Conservation (phyloP, 2,797 vertebrate genomes). For the Lagocephalus sceleratus region DNA sequence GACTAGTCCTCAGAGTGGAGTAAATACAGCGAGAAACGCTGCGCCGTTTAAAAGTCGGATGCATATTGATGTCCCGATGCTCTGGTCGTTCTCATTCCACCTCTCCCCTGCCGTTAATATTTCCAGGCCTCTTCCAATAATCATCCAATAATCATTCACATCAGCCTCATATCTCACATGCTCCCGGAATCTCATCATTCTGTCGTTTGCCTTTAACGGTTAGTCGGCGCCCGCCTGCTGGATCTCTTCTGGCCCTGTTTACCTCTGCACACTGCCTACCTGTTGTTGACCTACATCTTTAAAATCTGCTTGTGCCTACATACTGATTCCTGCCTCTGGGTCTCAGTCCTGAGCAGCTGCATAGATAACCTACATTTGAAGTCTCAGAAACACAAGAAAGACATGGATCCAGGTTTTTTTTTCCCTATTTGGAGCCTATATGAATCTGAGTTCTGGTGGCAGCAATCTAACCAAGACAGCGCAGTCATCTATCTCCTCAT, state of each 20-base stretch:
- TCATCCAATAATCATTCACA: conserved; percentile 8
- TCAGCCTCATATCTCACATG: neutral
- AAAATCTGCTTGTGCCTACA: conserved; percentile 29
- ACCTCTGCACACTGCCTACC: conserved; percentile 44
- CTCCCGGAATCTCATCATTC: neutral
- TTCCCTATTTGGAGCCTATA: neutral
- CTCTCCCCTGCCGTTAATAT: neutral
- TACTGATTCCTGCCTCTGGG: conserved; percentile 18
- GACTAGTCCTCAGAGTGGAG: neutral
- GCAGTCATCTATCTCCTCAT: conserved; percentile 3
- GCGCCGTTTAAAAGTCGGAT: conserved; percentile 1
- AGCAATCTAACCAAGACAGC: conserved; percentile 8
- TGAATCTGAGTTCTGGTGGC: conserved; percentile 1
- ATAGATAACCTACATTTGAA: conserved; percentile 19
- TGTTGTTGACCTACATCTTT: conserved; percentile 36
- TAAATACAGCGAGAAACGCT: conserved; percentile 1
- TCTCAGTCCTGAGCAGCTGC: conserved; percentile 21
- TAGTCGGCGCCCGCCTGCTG: conserved; percentile 40
- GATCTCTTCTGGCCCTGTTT: conserved; percentile 37
- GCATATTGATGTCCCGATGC: conserved; percentile 13
- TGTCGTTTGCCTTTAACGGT: neutral
- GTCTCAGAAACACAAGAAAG: conserved; percentile 22
- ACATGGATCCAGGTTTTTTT: conserved; percentile 20
- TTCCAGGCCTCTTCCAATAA: conserved; percentile 9
- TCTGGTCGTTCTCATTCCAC: neutral